phyloP scores from a whole-genome alignment of 2,113 vertebrate species.

The Emydocephalus ijimae region DNA sequence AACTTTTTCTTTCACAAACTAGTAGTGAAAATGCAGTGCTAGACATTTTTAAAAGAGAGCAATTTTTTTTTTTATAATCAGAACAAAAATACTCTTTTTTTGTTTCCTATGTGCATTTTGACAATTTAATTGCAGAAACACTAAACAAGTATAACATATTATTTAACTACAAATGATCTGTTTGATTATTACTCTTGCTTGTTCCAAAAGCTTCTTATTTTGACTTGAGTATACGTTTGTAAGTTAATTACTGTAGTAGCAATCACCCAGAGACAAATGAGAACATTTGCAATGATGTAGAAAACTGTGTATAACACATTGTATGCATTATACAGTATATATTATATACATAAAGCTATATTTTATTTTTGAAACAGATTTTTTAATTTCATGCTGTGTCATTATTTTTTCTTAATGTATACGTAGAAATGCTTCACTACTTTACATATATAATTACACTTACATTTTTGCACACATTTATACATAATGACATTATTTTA shows the following conservation, averaged over 20 bases:
- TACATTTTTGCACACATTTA: neutral
- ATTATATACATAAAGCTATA: slow-evolving; percentile 22
- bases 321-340: neutral
- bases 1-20: slow-evolving; percentile 12
- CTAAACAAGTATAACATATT: slow-evolving; percentile 48
- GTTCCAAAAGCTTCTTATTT: slow-evolving; percentile 42
- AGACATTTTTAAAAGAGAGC: slow-evolving; percentile 12
- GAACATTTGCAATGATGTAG: slow-evolving; percentile 25
- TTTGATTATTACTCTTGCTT: slow-evolving; percentile 41
- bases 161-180: slow-evolving; percentile 46
- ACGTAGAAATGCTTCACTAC: slow-evolving; percentile 14
- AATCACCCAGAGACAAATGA: slow-evolving; percentile 30
- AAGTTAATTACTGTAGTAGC: slow-evolving; percentile 42
- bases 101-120: slow-evolving; percentile 9
- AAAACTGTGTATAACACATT: slow-evolving; percentile 39
- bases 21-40: slow-evolving; percentile 16
- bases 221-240: slow-evolving; percentile 34
- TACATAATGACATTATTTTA: neutral
- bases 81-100: slow-evolving; percentile 33
- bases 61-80: slow-evolving; percentile 28
- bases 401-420: neutral
- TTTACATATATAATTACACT: neutral
- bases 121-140: slow-evolving; percentile 53
- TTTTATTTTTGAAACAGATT: slow-evolving; percentile 4
- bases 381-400: neutral